Percentiles rank a stretch among this genome's conserved stretches.
Conservation (phyloP, 2,113 vertebrate species). For the Craseonycteris thonglongyai region DNA sequence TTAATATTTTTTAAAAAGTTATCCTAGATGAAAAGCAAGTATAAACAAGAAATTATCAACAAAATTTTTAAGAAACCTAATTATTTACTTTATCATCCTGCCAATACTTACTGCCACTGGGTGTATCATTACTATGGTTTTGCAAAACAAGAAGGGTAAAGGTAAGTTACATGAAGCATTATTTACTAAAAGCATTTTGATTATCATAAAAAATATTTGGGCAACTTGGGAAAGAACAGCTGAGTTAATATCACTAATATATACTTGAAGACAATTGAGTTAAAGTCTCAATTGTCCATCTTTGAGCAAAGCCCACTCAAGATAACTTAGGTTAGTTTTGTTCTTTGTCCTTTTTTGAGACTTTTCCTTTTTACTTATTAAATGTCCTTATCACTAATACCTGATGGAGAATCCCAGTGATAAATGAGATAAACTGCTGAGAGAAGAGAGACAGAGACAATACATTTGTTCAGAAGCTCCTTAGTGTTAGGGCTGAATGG, state of each 20-base stretch:
- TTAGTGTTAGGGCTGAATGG: too few relatives aligned
- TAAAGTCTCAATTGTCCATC: neutral
- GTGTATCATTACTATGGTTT: neutral
- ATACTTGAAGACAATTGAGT: neutral
- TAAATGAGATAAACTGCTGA: neutral
- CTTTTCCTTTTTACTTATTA: neutral
- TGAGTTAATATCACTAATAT: neutral
- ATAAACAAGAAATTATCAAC: neutral
- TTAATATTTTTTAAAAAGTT: neutral
- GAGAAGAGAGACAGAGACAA: neutral
- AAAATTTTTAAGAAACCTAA: neutral
- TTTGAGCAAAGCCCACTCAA: neutral
- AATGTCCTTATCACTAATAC: neutral
- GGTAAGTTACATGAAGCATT: neutral
- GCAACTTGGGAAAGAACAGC: neutral
- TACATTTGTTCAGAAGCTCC: neutral
- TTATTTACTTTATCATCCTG: neutral
- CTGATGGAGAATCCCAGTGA: neutral
- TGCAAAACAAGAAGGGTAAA: neutral
- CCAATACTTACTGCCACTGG: neutral
- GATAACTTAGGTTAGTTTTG: neutral
- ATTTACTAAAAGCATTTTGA: neutral
- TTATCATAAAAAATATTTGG: neutral
- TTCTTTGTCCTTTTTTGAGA: neutral
- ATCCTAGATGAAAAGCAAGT: neutral